Percentiles rank a stretch among this genome's conserved stretches.
phyloP scores from a whole-genome alignment of 1,140 invertebrate species.

The Caenorhabditis remanei region DNA sequence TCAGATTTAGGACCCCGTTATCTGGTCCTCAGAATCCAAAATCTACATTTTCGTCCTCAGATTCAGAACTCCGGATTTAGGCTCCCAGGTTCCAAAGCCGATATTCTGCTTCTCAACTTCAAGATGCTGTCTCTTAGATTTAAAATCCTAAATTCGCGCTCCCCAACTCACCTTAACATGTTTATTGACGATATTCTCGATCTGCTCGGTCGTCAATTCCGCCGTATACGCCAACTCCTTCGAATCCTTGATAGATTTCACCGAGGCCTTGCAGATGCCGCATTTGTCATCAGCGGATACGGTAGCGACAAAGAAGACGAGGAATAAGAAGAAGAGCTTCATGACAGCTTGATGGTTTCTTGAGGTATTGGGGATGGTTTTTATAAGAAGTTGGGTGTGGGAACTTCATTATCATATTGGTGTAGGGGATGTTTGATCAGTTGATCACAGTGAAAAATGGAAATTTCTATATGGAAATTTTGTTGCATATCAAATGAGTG shows the following conservation, averaged over 20 bases:
- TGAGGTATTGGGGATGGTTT: not conserved
- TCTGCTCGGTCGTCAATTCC: not conserved
- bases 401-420: not conserved
- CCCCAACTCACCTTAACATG: not conserved
- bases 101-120: no score
- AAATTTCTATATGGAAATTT: no score
- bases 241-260: slow-evolving; percentile 8
- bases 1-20: no score
- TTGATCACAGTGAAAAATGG: no score
- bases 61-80: no score
- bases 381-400: not conserved
- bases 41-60: no score
- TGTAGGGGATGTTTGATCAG: no score
- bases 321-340: not conserved
- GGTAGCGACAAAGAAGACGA: not conserved
- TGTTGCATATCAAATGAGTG: no score
- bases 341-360: not conserved
- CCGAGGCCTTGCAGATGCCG: not conserved
- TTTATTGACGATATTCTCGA: slow-evolving; percentile 12
- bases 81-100: no score
- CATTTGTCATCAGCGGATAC: not conserved
- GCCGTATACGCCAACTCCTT: slow-evolving; percentile 21
- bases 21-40: no score
- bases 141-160: no score
- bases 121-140: no score